Evolutionary conservation across 1,140 invertebrate genomes (phyloP), one percentile per base, ranked within the genome.

Genomic region (Marisa cornuarietis): DNA sequence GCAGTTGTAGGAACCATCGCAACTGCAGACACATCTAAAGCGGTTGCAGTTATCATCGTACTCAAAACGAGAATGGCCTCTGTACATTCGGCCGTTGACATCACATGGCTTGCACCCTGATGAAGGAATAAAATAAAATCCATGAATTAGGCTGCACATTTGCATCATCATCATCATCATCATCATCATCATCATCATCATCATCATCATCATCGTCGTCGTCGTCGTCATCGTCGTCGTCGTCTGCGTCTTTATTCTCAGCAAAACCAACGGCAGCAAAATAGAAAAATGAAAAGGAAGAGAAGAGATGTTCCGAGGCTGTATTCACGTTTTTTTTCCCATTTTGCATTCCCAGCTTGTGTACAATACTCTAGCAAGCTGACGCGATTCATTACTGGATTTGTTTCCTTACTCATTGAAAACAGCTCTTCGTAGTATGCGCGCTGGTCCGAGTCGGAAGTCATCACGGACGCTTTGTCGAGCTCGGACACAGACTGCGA

Each of bases 1-100:
- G 71, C 86, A 87, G 62, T 65, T 75, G 78, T 84, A 83, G 10
- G 83, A 82, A 13, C 86, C 86, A 73, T 87, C 83, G 72, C 86
- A 86, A 76, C 74, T 80, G 66, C 86, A 87, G n/a, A 80, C 74
- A 26, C 86, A 87, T 18, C 75, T 58, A 78, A 82, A 82, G 20
- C 84, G 78, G 6, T 72, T 68, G 63, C 83, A 85, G 20, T 79
- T 82, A 26, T 84, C 82, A 20, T 22, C 71, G 24, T 83, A 79
- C n/a, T 79, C 80, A 78, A 87, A 87, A 24, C 82, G 66, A 1
- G 81, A 81, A 61, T 86, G 83, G 13, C 84, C 84, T 18, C 71
- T 63, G 72, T 81, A 87, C 5, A 82, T 81, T n/a, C 77, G 24
- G 22, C 82, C 82, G 61, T 85, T 81, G 10, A 86, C 81, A 26